phyloP scores from a whole-genome alignment of 2,113 vertebrate genomes.

The Helogale parvula region DNA sequence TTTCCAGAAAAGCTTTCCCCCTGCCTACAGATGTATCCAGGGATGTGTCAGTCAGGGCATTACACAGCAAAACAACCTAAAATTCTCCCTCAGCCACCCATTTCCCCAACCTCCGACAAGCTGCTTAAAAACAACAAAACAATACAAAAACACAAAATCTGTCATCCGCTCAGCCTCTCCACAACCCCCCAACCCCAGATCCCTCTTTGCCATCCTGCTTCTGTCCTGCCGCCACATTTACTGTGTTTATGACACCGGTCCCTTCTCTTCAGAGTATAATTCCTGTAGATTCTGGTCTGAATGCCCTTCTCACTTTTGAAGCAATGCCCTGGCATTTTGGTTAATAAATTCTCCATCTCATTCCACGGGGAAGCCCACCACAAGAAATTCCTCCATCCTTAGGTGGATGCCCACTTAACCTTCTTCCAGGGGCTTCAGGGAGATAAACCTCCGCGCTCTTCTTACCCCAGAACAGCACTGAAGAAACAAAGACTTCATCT shows the following conservation, averaged over 20 bases:
- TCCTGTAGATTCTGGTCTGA: neutral
- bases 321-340: neutral
- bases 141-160: neutral
- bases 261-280: neutral
- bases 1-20: slow-evolving; percentile 1
- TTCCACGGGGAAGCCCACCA: neutral
- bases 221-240: neutral
- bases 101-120: neutral
- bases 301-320: neutral
- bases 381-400: neutral
- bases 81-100: neutral
- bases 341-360: neutral
- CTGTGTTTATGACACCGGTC: neutral
- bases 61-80: neutral
- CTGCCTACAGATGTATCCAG: neutral
- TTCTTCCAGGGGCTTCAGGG: neutral
- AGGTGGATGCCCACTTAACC: neutral
- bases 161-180: neutral
- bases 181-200: too few relatives aligned
- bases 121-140: neutral
- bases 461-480: neutral
- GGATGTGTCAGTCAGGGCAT: neutral
- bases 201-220: neutral
- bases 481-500: neutral
- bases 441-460: neutral